Conservation (phyloP, 1,140 invertebrate species). For the Chlorops oryzae region DNA sequence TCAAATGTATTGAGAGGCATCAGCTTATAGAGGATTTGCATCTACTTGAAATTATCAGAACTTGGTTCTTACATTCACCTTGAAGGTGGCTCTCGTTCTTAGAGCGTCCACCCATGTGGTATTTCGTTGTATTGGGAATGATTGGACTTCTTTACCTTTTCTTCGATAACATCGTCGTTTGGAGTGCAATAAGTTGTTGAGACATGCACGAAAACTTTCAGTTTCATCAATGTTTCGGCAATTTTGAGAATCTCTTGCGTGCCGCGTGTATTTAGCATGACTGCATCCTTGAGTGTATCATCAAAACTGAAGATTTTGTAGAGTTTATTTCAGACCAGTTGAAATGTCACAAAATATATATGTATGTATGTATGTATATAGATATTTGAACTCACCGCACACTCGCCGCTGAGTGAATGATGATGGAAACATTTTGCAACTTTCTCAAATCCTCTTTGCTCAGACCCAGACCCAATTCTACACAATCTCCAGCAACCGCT, state of each 20-base stretch:
- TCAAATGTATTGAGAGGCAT: too few species aligned
- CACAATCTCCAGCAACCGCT: constrained; percentile 72
- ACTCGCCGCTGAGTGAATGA: constrained; percentile 92
- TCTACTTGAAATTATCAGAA: too few species aligned
- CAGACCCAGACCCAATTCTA: constrained; percentile 57
- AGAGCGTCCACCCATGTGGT: too few species aligned
- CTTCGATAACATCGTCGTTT: too few species aligned
- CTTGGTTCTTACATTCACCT: too few species aligned
- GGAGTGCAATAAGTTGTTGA: constrained; percentile 64
- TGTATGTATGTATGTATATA: not conserved
- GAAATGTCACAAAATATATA: not conserved
- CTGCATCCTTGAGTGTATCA: constrained; percentile 63
- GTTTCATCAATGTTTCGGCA: constrained; percentile 56
- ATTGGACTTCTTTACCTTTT: too few species aligned
- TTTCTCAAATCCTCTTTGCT: constrained; percentile 20
- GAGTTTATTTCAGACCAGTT: not conserved
- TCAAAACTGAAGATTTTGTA: constrained; percentile 47
- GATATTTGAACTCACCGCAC: constrained; percentile 51
- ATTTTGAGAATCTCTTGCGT: constrained; percentile 55
- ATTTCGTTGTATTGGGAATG: too few species aligned
- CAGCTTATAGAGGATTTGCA: too few species aligned
- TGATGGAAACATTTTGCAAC: constrained; percentile 65
- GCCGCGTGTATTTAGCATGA: constrained; percentile 57
- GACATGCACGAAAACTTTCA: constrained; percentile 65
- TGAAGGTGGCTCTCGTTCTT: too few species aligned